Evolutionary conservation across 2,888 invertebrate genomes (phyloP).

Genomic region (Pogonocherus hispidulus): DNA sequence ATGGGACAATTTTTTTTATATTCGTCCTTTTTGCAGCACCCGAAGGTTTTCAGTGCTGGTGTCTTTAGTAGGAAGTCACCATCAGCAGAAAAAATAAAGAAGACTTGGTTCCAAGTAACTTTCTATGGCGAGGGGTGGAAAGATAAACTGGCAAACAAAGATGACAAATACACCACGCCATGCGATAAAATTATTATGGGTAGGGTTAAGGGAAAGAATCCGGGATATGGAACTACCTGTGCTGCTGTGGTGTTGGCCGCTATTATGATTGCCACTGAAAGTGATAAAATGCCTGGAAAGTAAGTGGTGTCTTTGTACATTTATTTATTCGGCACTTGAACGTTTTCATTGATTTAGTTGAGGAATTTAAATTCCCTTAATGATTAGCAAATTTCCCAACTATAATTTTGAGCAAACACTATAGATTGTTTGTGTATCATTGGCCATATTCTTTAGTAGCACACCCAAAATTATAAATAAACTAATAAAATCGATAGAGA

Average conservation of each 20-base stretch:
- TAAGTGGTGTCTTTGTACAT: constrained; percentile 64
- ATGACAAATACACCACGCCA: constrained; percentile 72
- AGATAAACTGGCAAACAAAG: constrained; percentile 72
- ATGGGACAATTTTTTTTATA: neutral
- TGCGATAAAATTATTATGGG: constrained; percentile 75
- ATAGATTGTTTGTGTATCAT: too few relatives aligned
- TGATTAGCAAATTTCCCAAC: too few relatives aligned
- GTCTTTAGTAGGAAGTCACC: constrained; percentile 78
- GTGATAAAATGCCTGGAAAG: constrained; percentile 78
- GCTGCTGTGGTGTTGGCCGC: constrained; percentile 81
- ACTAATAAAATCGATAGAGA: too few relatives aligned
- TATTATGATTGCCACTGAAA: constrained; percentile 81
- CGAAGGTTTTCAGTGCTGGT: constrained; percentile 68
- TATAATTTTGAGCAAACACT: too few relatives aligned
- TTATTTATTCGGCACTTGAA: too few relatives aligned
- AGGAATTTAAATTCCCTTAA: too few relatives aligned
- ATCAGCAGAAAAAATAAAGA: constrained; percentile 73
- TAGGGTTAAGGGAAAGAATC: constrained; percentile 78
- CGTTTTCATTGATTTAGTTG: too few relatives aligned
- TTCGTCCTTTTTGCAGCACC: constrained; percentile 46
- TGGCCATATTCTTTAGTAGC: too few relatives aligned
- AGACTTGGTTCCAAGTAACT: constrained; percentile 76
- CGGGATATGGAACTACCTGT: constrained; percentile 89
- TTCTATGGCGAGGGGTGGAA: constrained; percentile 87
- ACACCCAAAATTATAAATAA: too few relatives aligned